These are phyloP conservation scores for Pangasianodon hypophthalmus DNA, from an alignment of 2,113 vertebrate species.

Conservation along the genomic window DNA sequence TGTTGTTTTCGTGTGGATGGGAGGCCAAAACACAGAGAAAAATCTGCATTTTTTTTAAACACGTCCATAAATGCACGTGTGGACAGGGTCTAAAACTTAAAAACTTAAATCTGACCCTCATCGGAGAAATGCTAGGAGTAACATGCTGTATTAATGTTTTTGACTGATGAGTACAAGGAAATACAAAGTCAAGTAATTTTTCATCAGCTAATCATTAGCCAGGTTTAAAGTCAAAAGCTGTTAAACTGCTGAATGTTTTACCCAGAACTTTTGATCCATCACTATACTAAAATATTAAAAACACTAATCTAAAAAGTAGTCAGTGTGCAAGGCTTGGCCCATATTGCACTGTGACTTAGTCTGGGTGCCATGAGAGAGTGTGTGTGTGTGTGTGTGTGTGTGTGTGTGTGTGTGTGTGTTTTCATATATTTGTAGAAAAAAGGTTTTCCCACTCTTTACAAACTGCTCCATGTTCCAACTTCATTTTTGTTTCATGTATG, in stretches of 20 bases:
- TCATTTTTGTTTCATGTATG: neutral
- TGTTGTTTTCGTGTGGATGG: neutral
- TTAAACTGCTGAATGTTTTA: slow-evolving; percentile 19
- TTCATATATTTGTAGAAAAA: neutral
- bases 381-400: neutral
- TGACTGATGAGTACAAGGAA: too few species aligned
- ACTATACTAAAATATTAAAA: slow-evolving; percentile 40
- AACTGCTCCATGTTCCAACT: neutral
- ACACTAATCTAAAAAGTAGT: neutral
- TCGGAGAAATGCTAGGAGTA: neutral
- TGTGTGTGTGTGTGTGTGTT: neutral
- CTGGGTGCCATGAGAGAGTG: neutral
- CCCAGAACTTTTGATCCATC: neutral
- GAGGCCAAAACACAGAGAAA: neutral
- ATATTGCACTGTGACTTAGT: neutral
- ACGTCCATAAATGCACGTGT: neutral
- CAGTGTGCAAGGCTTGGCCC: neutral
- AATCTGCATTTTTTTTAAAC: neutral
- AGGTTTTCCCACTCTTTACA: neutral
- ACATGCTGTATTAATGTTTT: neutral
- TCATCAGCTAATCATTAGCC: neutral
- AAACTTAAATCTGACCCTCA: neutral
- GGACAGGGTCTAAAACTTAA: neutral
- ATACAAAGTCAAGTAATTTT: neutral
- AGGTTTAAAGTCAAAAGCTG: neutral